A percentile compares a stretch with the other conserved stretches of the same genome.
Evolutionary conservation across 1,140 invertebrate species (phyloP).

Genomic region (Listronotus oregonensis): DNA sequence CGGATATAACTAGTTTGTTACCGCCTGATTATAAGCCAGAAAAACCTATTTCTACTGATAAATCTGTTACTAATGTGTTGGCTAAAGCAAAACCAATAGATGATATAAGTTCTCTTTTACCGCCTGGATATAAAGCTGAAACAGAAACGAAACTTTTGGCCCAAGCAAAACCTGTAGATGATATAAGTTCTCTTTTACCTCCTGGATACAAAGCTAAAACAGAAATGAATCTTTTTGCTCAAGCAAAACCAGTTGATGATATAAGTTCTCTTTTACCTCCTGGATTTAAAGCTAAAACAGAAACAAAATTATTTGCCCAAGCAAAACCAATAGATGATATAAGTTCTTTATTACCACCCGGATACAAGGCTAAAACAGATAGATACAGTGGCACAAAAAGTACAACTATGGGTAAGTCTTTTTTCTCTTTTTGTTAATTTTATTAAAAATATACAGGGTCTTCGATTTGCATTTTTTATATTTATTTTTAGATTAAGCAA

Average conservation of each 20-base stretch:
- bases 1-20: neutral
- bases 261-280: conserved; percentile 67
- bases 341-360: conserved; percentile 63
- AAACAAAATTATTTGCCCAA: neutral
- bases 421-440: no score
- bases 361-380: conserved; percentile 37
- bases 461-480: no score
- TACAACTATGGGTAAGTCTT: neutral
- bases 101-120: conserved; percentile 65
- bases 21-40: conserved; percentile 61
- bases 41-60: conserved; percentile 40
- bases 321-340: conserved; percentile 56
- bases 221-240: neutral
- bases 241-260: conserved; percentile 56
- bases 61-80: neutral
- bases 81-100: conserved; percentile 53
- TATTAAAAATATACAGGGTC: no score
- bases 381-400: conserved; percentile 44
- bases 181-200: conserved; percentile 54
- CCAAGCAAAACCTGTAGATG: conserved; percentile 51
- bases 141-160: neutral
- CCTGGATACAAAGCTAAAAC: conserved; percentile 54
- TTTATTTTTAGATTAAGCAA: no score
- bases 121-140: conserved; percentile 60
- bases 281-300: conserved; percentile 55